Base-by-base conservation (phyloP, 2,888 invertebrate species). In the Chrysodeixis includens region DNA sequence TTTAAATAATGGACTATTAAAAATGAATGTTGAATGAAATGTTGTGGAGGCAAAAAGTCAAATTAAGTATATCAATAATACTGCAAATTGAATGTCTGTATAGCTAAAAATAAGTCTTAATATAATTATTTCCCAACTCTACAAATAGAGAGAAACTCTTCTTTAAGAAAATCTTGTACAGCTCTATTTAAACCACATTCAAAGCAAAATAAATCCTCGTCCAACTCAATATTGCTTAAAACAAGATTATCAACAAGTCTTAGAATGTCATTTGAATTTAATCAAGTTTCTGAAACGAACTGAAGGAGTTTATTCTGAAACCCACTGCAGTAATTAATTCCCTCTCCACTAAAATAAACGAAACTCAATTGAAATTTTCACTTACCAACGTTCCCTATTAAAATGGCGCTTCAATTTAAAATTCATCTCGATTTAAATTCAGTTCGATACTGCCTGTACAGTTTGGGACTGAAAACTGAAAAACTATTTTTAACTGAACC, bases 341-440 rank as follows among this genome's bases (percentile, higher is more conserved):
- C 32, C 49, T 53, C 30, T 30, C 20, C n/a, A n/a, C 22, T 18
- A 58, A 63, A 61, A 66, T 46, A 55, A 63, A 30, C 54, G 10
- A 51, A 62, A 20, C 22, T 56, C n/a, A 0, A 65, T 65, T 57
- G 56, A 20, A 63, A 32, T 52, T 12, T 22, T 52, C 44, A 30
- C 7, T 52, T 58, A 58, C 58, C 53, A 62, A 64, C 18, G 53
- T 49, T 30, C 35, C 30, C 55, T 30, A 40, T 56, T 44, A 56
- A 73, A 60, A 65, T 62, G 12, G 58, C 14, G 30, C 49, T 30
- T 62, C 8, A 52, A 62, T 69, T 72, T 60, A 64, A 49, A 62
- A 72, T 69, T 57, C 14, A 59, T 66, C 56, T 61, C 58, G 22
- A 63, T 75, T 68, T 54, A 26, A 16, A 62, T 70, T 70, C 22